phyloP scores from a whole-genome alignment of 2,888 invertebrate species.

The Imbricaverruca yamaguchii region DNA sequence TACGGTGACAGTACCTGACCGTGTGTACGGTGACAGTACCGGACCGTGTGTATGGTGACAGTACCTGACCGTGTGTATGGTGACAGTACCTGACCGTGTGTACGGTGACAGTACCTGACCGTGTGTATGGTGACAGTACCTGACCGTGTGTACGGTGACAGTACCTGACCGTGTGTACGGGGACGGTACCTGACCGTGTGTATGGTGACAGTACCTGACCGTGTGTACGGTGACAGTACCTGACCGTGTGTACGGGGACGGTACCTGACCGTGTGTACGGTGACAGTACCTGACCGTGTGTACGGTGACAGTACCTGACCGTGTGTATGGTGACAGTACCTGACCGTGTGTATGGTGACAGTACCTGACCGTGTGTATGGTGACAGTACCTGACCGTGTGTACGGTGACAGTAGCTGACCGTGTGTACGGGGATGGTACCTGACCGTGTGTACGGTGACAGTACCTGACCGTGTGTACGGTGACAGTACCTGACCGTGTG shows the following conservation, averaged over 20 bases:
- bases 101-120: neutral
- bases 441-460: neutral
- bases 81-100: slow-evolving; percentile 17
- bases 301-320: neutral
- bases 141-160: no score
- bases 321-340: neutral
- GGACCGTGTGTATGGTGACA: no score
- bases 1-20: no score
- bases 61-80: neutral
- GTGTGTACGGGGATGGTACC: no score
- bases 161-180: no score
- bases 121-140: no score
- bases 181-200: neutral
- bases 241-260: no score
- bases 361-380: no score
- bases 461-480: neutral
- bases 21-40: no score
- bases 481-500: slow-evolving; percentile 20
- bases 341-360: neutral
- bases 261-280: no score
- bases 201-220: slow-evolving; percentile 2
- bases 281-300: no score
- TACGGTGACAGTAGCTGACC: no score
- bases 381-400: neutral
- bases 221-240: neutral